Base-by-base conservation (phyloP, 2,113 vertebrate species). In the Scomber colias region DNA sequence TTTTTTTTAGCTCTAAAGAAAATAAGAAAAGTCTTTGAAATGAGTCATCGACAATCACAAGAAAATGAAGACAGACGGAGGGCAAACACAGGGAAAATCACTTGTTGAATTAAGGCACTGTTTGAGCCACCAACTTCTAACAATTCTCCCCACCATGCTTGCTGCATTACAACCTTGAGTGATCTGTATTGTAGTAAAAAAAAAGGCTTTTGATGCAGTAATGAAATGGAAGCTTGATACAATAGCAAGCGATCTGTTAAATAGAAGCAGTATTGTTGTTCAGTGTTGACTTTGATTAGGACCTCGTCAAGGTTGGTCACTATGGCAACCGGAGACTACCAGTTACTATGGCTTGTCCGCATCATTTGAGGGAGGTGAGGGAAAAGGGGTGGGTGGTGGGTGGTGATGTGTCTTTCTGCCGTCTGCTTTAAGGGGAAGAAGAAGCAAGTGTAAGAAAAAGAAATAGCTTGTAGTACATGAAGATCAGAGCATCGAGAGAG, bases 281-380 rank as follows among this genome's bases (percentile, higher is more conserved):
- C 71, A 67, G 12, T 50, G 57, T 75, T 46, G 50, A 71, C 83
- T 85, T 73, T 81, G 80, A 84, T 69, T 62, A 35, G 62, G 67
- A 72, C 31, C 65, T 76, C 24, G 21, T 88, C 77, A 69, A 60
- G 79, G 64, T 45, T 48, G 51, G 86, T 87, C 72, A 67, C 77
- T 56, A 77, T 89, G 74, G 86, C 56, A 90, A 87, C 84, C 50
- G 0, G 35, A 73, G 59, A 82, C 21, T 21, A 21, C 21, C 81
- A 14, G 76, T 86, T 77, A 70, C 76, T 55, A 74, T 78, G 80
- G 80, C 67, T 81, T 57, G 81, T 86, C 71, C 8, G 55, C 72
- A 68, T 75, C 62, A 64, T 77, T 79, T 45, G 49, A 75, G 67
- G 75, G 66, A 78, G 75, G 44, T 24, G 57, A 82, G 66, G 59